Evolutionary conservation across 1,140 invertebrate genomes (phyloP).

Genomic region (Drosophila arawakana): DNA sequence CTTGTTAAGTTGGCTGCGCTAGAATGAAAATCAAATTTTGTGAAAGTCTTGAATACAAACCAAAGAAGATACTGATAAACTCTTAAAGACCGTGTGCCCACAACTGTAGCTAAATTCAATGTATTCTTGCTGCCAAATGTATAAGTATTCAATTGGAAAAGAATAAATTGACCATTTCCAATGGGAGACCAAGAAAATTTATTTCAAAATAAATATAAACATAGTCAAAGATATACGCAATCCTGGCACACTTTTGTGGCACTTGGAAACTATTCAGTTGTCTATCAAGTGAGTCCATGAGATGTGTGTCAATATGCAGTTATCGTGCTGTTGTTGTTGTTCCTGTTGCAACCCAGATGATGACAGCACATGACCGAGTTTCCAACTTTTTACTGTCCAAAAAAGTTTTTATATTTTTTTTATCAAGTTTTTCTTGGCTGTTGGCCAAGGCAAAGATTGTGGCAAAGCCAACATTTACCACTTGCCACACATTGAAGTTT

Average conservation of each 20-base stretch:
- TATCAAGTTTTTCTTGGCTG: constrained; percentile 10
- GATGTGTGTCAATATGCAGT: constrained; percentile 6
- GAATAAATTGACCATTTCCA: no score
- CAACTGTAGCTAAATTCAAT: no score
- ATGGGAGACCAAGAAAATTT: neutral
- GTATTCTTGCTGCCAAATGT: no score
- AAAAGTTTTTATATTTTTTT: constrained; percentile 8
- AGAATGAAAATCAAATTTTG: no score
- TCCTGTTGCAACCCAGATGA: constrained; percentile 12
- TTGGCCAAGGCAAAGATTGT: constrained; percentile 26
- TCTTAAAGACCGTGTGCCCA: no score
- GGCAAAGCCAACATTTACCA: constrained; percentile 38
- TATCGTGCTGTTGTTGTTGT: neutral
- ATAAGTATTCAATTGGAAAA: no score
- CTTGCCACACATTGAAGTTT: constrained; percentile 36
- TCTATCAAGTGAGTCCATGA: neutral
- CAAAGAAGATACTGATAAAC: no score
- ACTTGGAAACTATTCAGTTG: neutral
- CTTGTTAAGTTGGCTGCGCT: no score
- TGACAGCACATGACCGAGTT: constrained; percentile 10
- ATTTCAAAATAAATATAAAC: neutral
- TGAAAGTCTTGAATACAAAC: no score
- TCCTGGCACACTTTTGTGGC: neutral
- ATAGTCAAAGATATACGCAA: constrained; percentile 1
- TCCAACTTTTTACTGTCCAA: constrained; percentile 3